Evolutionary conservation across 2,888 invertebrate genomes (phyloP).

Genomic region (Nymphalis urticae): DNA sequence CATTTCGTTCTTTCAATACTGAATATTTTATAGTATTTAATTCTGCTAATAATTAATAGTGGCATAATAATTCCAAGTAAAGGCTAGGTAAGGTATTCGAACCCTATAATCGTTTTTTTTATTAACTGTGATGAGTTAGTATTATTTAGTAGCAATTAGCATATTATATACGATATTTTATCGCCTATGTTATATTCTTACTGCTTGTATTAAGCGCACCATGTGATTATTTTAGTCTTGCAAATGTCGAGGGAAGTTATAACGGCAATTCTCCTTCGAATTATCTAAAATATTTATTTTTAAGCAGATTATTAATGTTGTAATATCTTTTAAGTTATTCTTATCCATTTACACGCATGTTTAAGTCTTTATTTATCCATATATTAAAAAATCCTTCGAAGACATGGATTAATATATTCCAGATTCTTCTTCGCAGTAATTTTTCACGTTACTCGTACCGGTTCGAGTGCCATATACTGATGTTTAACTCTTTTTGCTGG

Average conservation of each 20-base stretch:
- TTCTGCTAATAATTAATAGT: slow-evolving; percentile 22
- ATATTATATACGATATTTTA: slow-evolving; percentile 28
- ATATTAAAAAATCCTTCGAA: neutral
- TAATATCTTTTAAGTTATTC: neutral
- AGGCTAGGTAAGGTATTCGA: slow-evolving; percentile 24
- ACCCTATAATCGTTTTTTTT: slow-evolving; percentile 53
- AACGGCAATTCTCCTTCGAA: neutral
- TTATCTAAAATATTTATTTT: neutral
- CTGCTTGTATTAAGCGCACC: slow-evolving; percentile 12
- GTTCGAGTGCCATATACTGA: slow-evolving; percentile 10
- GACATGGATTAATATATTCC: neutral
- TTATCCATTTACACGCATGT: slow-evolving; percentile 1
- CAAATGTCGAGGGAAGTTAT: neutral
- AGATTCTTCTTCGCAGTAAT: neutral
- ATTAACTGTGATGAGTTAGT: slow-evolving; percentile 73
- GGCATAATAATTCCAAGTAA: slow-evolving; percentile 63
- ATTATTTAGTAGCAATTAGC: slow-evolving; percentile 47
- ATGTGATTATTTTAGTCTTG: slow-evolving; percentile 10
- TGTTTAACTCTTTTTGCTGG: slow-evolving; percentile 8
- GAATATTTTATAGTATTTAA: slow-evolving; percentile 23
- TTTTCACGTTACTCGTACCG: neutral
- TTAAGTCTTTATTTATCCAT: neutral
- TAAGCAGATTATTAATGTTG: neutral
- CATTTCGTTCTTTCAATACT: slow-evolving; percentile 18
- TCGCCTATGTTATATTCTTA: slow-evolving; percentile 24